These are phyloP conservation scores for Bujurquina vittata DNA, from an alignment of 2,113 vertebrate genomes.

Conservation along the genomic window DNA sequence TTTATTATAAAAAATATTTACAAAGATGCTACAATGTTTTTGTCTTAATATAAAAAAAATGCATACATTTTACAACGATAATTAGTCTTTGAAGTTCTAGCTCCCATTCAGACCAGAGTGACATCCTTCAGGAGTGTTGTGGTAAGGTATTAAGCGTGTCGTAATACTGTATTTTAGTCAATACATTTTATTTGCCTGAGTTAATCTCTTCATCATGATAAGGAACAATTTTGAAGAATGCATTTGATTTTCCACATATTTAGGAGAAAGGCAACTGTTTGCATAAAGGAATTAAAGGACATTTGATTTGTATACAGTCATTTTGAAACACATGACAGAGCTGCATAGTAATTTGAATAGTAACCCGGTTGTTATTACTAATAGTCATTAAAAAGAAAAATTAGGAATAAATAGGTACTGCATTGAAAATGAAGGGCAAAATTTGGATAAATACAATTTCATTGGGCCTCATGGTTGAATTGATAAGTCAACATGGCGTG, in stretches of 20 bases:
- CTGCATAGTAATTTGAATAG: constrained; percentile 79
- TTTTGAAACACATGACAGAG: constrained; percentile 75
- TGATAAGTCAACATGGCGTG: constrained; percentile 65
- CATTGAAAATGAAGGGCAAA: constrained; percentile 60
- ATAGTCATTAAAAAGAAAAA: constrained; percentile 30
- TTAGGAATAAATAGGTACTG: constrained; percentile 74
- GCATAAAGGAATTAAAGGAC: constrained; percentile 77
- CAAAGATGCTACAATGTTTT: constrained; percentile 84
- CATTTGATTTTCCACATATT: constrained; percentile 75
- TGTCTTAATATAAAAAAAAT: constrained; percentile 81
- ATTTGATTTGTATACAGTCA: constrained; percentile 75
- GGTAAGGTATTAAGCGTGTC: constrained; percentile 72
- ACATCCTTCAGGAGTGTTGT: constrained; percentile 80
- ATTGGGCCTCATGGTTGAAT: constrained; percentile 57
- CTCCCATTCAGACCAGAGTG: constrained; percentile 79
- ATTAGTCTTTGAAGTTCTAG: constrained; percentile 82
- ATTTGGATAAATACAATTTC: constrained; percentile 68
- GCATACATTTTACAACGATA: constrained; percentile 83
- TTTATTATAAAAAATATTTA: constrained; percentile 86
- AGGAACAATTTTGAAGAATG: constrained; percentile 68
- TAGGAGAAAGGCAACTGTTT: constrained; percentile 79
- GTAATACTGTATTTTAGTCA: constrained; percentile 79
- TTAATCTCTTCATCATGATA: constrained; percentile 72
- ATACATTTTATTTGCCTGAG: constrained; percentile 80
- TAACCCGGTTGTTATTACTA: constrained; percentile 64